Base-by-base conservation (phyloP, 2,797 vertebrate species). In the Centroberyx gerrardi region DNA sequence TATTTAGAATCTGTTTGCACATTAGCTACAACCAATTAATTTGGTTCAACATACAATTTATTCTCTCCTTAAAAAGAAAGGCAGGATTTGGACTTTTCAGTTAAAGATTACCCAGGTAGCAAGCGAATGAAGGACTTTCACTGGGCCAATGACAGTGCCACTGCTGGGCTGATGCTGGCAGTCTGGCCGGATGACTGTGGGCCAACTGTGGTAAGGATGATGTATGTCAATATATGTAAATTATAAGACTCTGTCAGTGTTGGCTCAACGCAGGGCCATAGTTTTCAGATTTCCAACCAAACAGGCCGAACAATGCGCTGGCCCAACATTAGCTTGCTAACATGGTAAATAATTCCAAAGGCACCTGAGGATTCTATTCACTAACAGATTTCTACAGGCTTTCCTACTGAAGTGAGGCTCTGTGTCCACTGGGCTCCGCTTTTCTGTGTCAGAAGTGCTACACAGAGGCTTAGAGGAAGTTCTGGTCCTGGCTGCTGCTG, bases 21-120 rank as follows among this genome's bases (percentile, higher is more conserved):
- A 81, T 78, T 70, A 82, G 52, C 76, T 74, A 68, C 66, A 73
- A 77, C 62, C 66, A 74, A 40, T 78, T 84, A 62, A 74, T 58
- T 79, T 54, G 78, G 53, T 60, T 62, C 17, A 40, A 10, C 27
- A 4, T 62, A 2, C 18, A 73, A n/a, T 17, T 36, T 17, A 58
- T 59, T 44, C 46, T 71, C 27, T 8, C 36, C 56, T 60, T 36
- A 10, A 22, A 68, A 65, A 67, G 27, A 36, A 18, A 58, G 38
- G 62, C 68, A 77, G 18, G 0, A 61, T 66, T 54, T 17, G 27
- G 18, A 78, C 48, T 64, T 48, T 13, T 68, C 27, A 40, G 8
- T 40, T 36, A 31, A 27, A 6, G 17, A 42, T 82, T 27, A 55
- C 3, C 10, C 17, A 17, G 17, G 56, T 8, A 77, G 76, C 56